These are phyloP conservation scores for Aegithalos caudatus DNA, from an alignment of 2,113 vertebrate species.

Conservation along the genomic window DNA sequence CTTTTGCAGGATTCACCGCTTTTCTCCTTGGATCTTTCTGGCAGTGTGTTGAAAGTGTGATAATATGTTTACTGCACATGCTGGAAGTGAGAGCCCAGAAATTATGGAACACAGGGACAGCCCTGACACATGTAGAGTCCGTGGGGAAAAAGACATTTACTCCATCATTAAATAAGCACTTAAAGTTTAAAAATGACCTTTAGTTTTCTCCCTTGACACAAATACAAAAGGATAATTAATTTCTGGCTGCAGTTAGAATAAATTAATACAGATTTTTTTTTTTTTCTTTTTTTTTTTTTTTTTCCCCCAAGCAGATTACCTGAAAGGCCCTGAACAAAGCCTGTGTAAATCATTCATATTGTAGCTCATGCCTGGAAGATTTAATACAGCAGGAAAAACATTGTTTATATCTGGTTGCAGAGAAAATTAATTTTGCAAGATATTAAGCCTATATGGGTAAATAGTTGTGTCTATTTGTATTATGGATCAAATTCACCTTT, in stretches of 20 bases:
- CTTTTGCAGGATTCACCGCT: not conserved
- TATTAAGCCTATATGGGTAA: not conserved
- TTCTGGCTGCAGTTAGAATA: not conserved
- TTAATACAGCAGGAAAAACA: not conserved
- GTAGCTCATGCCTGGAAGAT: not conserved
- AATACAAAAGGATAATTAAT: not conserved
- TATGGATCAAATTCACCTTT: not conserved
- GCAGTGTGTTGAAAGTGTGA: not conserved
- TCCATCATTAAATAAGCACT: not conserved
- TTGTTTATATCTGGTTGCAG: not conserved
- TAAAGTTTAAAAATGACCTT: not conserved
- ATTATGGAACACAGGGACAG: not conserved
- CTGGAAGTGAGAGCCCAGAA: not conserved
- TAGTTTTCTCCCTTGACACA: not conserved
- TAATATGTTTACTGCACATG: not conserved
- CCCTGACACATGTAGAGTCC: not conserved
- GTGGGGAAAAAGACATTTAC: not conserved
- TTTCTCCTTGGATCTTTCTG: not conserved
- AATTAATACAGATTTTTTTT: not conserved
- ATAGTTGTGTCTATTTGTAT: not conserved
- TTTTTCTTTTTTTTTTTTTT: too few species aligned
- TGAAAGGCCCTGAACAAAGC: not conserved
- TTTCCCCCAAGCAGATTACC: not conserved
- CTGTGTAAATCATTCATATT: not conserved
- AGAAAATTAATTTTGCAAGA: conserved; percentile 9